These are phyloP conservation scores for Platalea minor DNA, from an alignment of 2,797 vertebrate genomes.

Conservation along the genomic window DNA sequence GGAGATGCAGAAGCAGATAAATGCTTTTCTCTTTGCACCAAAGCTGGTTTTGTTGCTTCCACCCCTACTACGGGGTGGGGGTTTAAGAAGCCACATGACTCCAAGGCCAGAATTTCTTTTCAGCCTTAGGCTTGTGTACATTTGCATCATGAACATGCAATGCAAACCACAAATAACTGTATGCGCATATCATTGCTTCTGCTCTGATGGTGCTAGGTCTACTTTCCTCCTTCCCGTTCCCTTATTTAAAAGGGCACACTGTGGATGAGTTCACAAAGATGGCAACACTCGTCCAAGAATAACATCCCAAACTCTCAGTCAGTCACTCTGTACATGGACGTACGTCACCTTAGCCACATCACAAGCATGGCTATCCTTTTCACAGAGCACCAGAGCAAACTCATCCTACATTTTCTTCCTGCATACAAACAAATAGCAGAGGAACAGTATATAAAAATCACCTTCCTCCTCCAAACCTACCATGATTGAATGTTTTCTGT, in stretches of 20 bases:
- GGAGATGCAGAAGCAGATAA: neutral
- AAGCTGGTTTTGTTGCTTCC: neutral
- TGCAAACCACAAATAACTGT: neutral
- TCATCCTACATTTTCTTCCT: neutral
- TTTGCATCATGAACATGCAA: neutral
- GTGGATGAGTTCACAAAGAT: accelerated
- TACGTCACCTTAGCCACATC: neutral
- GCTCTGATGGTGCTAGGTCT: neutral
- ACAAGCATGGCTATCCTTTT: neutral
- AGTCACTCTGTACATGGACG: neutral
- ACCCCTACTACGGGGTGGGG: neutral
- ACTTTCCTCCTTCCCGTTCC: neutral
- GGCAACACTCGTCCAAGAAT: neutral
- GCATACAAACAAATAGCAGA: neutral
- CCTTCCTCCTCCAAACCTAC: neutral
- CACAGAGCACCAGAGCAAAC: neutral
- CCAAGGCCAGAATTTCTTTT: neutral
- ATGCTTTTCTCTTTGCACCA: neutral
- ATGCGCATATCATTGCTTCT: neutral
- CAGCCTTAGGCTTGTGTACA: neutral
- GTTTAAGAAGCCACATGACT: neutral
- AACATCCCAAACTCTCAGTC: neutral
- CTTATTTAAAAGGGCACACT: neutral
- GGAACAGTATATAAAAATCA: neutral
- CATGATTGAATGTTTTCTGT: neutral